Conservation (phyloP, 2,113 vertebrate genomes). For the Oryzias melastigma region DNA sequence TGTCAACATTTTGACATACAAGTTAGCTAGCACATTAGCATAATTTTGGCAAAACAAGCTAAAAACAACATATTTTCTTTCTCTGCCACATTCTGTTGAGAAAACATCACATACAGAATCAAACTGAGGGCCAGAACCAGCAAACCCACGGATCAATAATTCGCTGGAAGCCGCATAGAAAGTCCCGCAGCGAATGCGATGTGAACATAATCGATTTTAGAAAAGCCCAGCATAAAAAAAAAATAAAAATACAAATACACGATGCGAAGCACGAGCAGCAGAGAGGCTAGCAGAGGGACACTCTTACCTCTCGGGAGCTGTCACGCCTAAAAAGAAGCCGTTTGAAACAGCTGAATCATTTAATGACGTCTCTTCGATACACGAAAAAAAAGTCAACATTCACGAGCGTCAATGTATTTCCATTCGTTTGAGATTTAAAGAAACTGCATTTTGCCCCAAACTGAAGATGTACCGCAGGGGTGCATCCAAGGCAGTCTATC, state of each 20-base stretch:
- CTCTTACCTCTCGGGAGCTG: conserved; percentile 44
- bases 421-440: background rate
- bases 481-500: conserved; percentile 33
- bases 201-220: no score
- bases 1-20: no score
- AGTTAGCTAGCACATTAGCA: no score
- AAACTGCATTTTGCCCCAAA: conserved; percentile 6
- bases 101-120: background rate
- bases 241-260: no score
- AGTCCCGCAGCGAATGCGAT: background rate
- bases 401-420: background rate
- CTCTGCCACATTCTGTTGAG: no score
- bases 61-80: no score
- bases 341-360: conserved; percentile 13
- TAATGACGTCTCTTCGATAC: background rate
- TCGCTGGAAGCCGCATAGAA: background rate
- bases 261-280: no score
- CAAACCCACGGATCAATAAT: background rate
- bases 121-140: conserved; percentile 5
- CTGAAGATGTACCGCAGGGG: conserved; percentile 34
- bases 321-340: conserved; percentile 34
- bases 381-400: background rate
- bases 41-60: no score
- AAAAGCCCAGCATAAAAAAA: no score
- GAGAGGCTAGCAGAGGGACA: no score